These are phyloP conservation scores for Helogale parvula DNA, from an alignment of 2,113 vertebrate genomes.

Conservation along the genomic window DNA sequence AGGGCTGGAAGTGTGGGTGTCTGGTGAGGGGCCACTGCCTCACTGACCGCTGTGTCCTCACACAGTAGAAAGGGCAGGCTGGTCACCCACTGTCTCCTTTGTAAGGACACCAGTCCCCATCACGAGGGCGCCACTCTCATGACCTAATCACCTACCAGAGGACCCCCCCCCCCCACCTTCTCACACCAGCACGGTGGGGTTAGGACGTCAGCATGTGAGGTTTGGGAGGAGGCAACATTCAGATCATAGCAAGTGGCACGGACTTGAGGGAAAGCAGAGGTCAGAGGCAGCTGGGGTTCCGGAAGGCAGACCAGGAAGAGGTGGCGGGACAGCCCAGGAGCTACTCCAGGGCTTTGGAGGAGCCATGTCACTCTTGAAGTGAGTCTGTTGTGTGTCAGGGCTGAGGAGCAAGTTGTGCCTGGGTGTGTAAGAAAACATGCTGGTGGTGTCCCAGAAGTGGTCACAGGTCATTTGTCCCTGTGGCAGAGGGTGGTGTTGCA, in stretches of 20 bases:
- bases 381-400: background rate
- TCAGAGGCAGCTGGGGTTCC: background rate
- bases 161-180: background rate
- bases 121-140: background rate
- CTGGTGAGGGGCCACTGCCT: background rate
- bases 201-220: background rate
- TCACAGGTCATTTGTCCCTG: background rate
- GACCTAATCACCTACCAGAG: background rate
- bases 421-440: background rate
- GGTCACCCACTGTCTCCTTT: background rate
- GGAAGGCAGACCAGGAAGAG: background rate
- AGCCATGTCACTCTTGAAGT: background rate
- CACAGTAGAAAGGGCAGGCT: background rate
- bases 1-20: background rate
- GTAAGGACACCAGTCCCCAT: background rate
- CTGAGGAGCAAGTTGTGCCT: background rate
- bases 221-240: background rate
- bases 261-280: background rate
- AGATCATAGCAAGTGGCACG: background rate
- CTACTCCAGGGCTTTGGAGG: background rate
- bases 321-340: background rate
- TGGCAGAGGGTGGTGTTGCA: background rate
- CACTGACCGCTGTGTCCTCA: background rate
- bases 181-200: rapidly evolving
- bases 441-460: background rate